Evolutionary conservation across 2,113 vertebrate genomes (phyloP).

Genomic region (Lanius collurio): DNA sequence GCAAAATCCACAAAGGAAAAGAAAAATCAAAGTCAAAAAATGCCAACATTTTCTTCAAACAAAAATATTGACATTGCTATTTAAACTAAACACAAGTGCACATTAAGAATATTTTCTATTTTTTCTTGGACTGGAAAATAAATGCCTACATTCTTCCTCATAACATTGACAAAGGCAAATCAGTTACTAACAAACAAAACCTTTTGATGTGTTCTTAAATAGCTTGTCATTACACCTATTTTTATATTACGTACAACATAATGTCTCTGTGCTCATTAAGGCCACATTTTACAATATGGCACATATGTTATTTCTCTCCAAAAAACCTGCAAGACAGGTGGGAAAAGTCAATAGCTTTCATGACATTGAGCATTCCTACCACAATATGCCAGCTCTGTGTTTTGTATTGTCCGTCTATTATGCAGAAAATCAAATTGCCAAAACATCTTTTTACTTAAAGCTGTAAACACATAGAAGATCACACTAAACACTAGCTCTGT

Average conservation of each 20-base stretch:
- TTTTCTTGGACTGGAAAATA: conserved; percentile 49
- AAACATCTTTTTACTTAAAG: conserved; percentile 41
- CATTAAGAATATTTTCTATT: conserved; percentile 47
- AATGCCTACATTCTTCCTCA: conserved; percentile 50
- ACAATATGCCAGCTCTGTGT: conserved; percentile 40
- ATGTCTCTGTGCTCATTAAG: conserved; percentile 56
- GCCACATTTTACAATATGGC: conserved; percentile 51
- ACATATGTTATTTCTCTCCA: conserved; percentile 59
- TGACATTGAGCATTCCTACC: conserved; percentile 53
- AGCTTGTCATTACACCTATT: conserved; percentile 34
- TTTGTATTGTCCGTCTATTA: conserved; percentile 53
- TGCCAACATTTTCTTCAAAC: conserved; percentile 27
- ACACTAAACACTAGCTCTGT: conserved; percentile 12
- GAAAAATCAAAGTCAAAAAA: neutral
- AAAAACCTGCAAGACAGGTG: conserved; percentile 63
- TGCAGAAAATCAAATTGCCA: conserved; percentile 44
- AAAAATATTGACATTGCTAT: conserved; percentile 64
- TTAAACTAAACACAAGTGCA: conserved; percentile 64
- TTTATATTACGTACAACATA: conserved; percentile 52
- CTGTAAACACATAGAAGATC: conserved; percentile 30
- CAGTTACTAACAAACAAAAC: conserved; percentile 56
- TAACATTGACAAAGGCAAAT: conserved; percentile 64
- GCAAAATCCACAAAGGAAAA: conserved; percentile 5
- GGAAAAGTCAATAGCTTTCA: conserved; percentile 60
- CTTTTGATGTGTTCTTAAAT: conserved; percentile 56